phyloP scores from a whole-genome alignment of 2,113 vertebrate species.

The Motacilla tschutschensis region DNA sequence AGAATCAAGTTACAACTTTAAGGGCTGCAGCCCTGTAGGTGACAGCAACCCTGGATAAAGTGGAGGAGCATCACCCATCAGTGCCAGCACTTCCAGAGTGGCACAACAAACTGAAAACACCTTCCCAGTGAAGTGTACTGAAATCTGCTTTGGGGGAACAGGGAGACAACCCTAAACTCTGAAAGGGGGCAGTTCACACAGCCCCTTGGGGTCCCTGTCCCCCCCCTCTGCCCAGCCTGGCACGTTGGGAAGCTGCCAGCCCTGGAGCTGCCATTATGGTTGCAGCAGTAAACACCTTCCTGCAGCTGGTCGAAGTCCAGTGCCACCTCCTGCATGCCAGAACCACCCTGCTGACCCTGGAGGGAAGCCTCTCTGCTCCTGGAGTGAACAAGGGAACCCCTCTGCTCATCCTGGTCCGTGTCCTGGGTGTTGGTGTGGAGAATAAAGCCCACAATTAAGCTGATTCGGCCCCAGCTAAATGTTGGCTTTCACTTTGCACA shows the following conservation, averaged over 20 bases:
- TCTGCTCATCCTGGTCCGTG: not conserved
- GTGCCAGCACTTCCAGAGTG: not conserved
- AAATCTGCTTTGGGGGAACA: not conserved
- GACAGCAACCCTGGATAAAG: not conserved
- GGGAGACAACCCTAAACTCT: not conserved
- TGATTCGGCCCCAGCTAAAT: not conserved
- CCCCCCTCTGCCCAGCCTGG: not conserved
- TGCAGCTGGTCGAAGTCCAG: not conserved
- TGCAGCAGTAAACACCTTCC: not conserved
- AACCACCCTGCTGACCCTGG: not conserved
- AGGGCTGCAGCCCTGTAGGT: not conserved
- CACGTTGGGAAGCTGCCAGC: not conserved
- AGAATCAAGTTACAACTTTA: not conserved
- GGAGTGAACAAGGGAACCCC: not conserved
- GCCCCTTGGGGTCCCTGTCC: not conserved
- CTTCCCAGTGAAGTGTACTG: not conserved
- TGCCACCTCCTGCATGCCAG: not conserved
- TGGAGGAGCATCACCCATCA: fast-evolving
- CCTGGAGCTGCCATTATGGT: not conserved
- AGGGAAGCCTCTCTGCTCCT: not conserved
- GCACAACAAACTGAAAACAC: not conserved
- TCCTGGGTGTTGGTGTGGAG: not conserved
- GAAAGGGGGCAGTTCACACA: not conserved
- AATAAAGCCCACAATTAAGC: not conserved
- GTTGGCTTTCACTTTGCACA: not conserved